phyloP scores from a whole-genome alignment of 2,113 vertebrate species.

The Pogona vitticeps region DNA sequence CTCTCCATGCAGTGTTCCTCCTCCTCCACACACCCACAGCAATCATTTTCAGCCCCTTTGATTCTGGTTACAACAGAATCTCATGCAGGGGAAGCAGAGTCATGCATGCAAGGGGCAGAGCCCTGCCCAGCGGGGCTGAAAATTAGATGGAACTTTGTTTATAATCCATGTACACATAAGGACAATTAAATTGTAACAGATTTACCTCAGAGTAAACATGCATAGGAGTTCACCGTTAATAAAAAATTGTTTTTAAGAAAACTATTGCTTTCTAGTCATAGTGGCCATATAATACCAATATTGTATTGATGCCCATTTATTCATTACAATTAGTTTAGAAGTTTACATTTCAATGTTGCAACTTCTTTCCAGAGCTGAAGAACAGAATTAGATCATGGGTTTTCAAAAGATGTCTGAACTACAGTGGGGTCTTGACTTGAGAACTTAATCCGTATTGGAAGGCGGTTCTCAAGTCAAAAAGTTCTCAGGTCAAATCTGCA shows the following conservation, averaged over 20 bases:
- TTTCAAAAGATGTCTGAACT: background rate
- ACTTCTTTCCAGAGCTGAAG: background rate
- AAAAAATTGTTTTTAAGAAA: background rate
- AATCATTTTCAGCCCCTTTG: too few species aligned
- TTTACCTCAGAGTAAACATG: background rate
- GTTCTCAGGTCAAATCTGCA: too few species aligned
- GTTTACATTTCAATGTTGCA: background rate
- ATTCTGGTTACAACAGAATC: too few species aligned
- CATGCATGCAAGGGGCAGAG: too few species aligned
- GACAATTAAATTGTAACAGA: background rate
- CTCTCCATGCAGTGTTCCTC: too few species aligned
- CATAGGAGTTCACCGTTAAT: background rate
- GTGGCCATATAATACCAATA: background rate
- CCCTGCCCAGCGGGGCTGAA: too few species aligned
- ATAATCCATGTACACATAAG: background rate
- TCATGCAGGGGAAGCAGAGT: too few species aligned
- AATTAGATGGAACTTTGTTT: too few species aligned
- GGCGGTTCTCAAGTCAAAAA: too few species aligned
- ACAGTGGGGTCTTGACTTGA: too few species aligned
- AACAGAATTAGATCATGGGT: background rate
- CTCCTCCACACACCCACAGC: too few species aligned
- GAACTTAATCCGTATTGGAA: too few species aligned
- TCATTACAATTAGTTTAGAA: background rate
- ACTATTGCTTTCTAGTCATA: background rate
- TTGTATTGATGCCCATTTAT: background rate